phyloP scores from a whole-genome alignment of 2,797 vertebrate genomes.

The Sebastes melanostomus region DNA sequence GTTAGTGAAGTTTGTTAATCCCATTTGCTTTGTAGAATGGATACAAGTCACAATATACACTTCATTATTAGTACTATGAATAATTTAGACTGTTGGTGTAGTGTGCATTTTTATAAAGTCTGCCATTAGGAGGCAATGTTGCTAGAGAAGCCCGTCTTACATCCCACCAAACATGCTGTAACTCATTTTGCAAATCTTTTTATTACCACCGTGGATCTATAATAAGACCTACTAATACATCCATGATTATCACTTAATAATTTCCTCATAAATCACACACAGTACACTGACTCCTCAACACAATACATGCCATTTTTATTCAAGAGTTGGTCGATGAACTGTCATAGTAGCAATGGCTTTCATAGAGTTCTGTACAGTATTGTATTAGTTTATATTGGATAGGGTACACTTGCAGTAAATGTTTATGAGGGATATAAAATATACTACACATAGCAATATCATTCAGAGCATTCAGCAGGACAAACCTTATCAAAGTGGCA shows the following conservation, averaged over 20 bases:
- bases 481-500: slow-evolving; percentile 87
- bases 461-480: slow-evolving; percentile 88
- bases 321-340: slow-evolving; percentile 76
- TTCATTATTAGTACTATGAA: neutral
- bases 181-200: neutral
- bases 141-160: neutral
- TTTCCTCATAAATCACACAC: slow-evolving; percentile 17
- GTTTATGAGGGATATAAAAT: slow-evolving; percentile 78
- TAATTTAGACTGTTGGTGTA: neutral
- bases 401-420: slow-evolving; percentile 71
- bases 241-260: neutral
- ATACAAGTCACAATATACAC: neutral
- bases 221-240: too few species aligned
- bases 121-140: slow-evolving; percentile 18
- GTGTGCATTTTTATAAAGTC: neutral
- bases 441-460: slow-evolving; percentile 75
- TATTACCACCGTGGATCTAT: too few species aligned
- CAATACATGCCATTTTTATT: slow-evolving; percentile 81
- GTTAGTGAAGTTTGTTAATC: neutral
- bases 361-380: slow-evolving; percentile 73
- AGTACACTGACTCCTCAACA: slow-evolving; percentile 44
- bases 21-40: neutral
- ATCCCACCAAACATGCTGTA: neutral
- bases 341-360: slow-evolving; percentile 71
- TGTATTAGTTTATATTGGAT: slow-evolving; percentile 50